Evolutionary conservation across 2,113 vertebrate species (phyloP).

Genomic region (Rhagologus leucostigma): DNA sequence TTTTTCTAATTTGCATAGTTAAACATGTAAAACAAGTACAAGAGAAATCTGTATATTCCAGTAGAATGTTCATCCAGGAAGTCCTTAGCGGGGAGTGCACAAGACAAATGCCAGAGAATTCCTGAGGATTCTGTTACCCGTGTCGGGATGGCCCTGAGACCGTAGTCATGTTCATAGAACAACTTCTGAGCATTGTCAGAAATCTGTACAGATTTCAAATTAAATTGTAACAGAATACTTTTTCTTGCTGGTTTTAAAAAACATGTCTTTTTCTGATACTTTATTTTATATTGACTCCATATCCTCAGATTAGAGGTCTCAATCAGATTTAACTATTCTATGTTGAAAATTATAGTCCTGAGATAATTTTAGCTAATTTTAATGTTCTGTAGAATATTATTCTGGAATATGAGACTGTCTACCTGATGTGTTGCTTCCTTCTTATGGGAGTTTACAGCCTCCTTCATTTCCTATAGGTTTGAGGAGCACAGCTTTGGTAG

Average conservation of each 20-base stretch:
- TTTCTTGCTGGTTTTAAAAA: not conserved
- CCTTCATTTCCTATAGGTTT: not conserved
- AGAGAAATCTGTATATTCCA: not conserved
- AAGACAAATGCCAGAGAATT: not conserved
- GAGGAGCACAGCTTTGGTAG: not conserved
- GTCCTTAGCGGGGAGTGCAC: fast-evolving
- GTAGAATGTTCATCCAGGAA: not conserved
- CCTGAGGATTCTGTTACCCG: not conserved
- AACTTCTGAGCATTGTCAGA: not conserved
- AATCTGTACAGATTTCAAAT: not conserved
- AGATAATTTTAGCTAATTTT: not conserved
- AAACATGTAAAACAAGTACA: not conserved
- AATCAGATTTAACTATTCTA: not conserved
- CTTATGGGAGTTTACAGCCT: not conserved
- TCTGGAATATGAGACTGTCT: not conserved
- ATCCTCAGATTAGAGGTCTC: not conserved
- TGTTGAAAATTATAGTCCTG: not conserved
- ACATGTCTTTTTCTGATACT: not conserved
- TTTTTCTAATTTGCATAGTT: not conserved
- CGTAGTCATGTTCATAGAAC: not conserved
- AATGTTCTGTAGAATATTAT: not conserved
- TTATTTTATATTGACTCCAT: not conserved
- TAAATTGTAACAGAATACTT: not conserved
- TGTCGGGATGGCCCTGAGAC: not conserved
- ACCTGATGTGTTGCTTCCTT: not conserved